Evolutionary conservation across 2,113 vertebrate species (phyloP), one percentile per base, ranked within the genome.

Genomic region (Forbesichthys agassizii): DNA sequence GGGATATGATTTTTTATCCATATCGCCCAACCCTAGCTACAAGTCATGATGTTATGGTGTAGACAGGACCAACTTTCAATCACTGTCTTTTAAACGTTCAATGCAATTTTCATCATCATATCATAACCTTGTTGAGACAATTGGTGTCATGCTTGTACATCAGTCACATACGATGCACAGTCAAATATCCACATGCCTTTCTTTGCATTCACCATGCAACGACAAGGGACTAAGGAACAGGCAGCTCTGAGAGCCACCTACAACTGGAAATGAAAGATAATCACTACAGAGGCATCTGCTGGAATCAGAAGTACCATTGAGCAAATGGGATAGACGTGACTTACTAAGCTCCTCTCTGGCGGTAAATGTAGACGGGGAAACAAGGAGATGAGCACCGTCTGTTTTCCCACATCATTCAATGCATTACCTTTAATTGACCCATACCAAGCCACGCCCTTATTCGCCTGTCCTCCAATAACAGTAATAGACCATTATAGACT

Each of bases 151-250:
- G 77, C 84, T 80, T 79, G 74, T n/a, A 58, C 53, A 62, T 68
- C 77, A 74, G 63, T 63, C 79, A 74, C 77, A 71, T 66, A 65
- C 74, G 71, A 27, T 66, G 48, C 36, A 58, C 63, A 79, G 81
- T 71, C 69, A 69, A 20, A 33, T 62, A 48, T 59, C 66, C 61
- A 73, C 77, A 88, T 85, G 79, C 77, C 79, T 79, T 61, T 74
- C 52, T 66, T 52, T 69, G 65, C 68, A 83, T 84, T 81, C 63
- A 63, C 61, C 83, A 77, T 79, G 82, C 78, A 71, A 46, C 70
- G 56, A 20, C 33, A 68, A 49, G 36, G 36, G 36, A 42, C 4
- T 42, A 4, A 42, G 36, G 7, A 42, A 42, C 36, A 42, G 36
- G 5, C 36, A 6, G 13, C 66, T 63, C 68, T 58, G 60, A 69